These are phyloP conservation scores for Sebastolobus alascanus DNA, from an alignment of 2,797 vertebrate genomes.

Conservation along the genomic window DNA sequence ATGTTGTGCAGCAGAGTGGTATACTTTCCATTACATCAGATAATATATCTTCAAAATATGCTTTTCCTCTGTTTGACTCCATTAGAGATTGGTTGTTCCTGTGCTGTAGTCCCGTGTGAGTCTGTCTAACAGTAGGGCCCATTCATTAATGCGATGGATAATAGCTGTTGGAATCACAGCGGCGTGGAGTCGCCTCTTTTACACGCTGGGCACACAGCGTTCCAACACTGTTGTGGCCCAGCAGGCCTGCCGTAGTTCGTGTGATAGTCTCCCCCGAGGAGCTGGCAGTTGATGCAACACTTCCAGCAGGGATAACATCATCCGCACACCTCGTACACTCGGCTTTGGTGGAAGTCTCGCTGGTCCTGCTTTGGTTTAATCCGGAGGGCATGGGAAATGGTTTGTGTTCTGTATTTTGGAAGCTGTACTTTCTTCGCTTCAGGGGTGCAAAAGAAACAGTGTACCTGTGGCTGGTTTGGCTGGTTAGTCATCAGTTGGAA, in stretches of 20 bases:
- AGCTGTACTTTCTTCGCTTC: slow-evolving; percentile 7
- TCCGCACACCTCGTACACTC: slow-evolving; percentile 60
- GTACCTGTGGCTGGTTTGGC: slow-evolving; percentile 16
- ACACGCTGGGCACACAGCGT: slow-evolving; percentile 69
- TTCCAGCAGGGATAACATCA: slow-evolving; percentile 74
- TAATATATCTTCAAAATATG: slow-evolving; percentile 27
- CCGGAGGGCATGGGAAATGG: slow-evolving; percentile 11
- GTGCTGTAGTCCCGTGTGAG: slow-evolving; percentile 45
- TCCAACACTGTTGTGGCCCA: slow-evolving; percentile 66
- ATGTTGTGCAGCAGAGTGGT: not conserved
- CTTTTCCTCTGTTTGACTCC: slow-evolving; percentile 38
- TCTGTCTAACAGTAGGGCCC: slow-evolving; percentile 62
- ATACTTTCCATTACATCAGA: slow-evolving; percentile 1
- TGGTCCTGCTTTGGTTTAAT: slow-evolving; percentile 52
- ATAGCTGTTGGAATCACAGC: slow-evolving; percentile 62
- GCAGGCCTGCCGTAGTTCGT: slow-evolving; percentile 55
- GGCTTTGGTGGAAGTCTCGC: slow-evolving; percentile 48
- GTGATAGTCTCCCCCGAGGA: slow-evolving; percentile 55
- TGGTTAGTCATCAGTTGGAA: slow-evolving; percentile 43
- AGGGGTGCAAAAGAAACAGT: not conserved
- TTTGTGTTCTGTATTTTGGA: slow-evolving; percentile 36
- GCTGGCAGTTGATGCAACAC: slow-evolving; percentile 72
- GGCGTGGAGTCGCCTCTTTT: slow-evolving; percentile 55
- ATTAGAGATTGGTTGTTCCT: slow-evolving; percentile 45
- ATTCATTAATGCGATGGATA: slow-evolving; percentile 67